These are phyloP conservation scores for Metalampra italica DNA, from an alignment of 2,888 invertebrate species.

Conservation along the genomic window DNA sequence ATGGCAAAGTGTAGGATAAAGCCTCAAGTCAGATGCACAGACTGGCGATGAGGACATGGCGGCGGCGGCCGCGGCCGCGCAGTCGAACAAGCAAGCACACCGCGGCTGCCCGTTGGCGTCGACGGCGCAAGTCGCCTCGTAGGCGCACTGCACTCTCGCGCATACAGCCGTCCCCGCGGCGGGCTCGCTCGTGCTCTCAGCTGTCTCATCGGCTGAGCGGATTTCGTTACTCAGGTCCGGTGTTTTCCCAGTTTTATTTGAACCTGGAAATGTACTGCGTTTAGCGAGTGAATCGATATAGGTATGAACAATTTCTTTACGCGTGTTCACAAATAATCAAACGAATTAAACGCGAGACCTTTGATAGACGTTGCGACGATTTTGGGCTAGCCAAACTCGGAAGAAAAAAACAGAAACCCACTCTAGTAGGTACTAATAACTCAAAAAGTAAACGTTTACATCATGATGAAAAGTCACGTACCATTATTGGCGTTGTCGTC, in stretches of 20 bases:
- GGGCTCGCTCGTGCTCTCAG: conserved; percentile 49
- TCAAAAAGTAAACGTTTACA: too few relatives aligned
- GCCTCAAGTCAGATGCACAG: conserved; percentile 89
- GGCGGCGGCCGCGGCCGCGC: conserved; percentile 77
- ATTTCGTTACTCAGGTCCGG: conserved; percentile 59
- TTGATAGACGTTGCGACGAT: too few relatives aligned
- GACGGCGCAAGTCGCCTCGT: conserved; percentile 90
- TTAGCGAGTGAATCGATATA: too few relatives aligned
- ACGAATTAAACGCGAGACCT: too few relatives aligned
- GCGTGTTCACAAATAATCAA: too few relatives aligned
- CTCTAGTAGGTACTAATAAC: too few relatives aligned
- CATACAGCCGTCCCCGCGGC: conserved; percentile 82
- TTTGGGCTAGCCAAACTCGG: too few relatives aligned
- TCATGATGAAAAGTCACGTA: conserved; percentile 12
- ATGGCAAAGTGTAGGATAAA: conserved; percentile 89
- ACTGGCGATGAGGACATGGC: conserved; percentile 81
- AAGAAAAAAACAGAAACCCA: too few relatives aligned
- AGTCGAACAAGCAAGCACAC: conserved; percentile 89
- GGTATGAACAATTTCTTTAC: too few relatives aligned
- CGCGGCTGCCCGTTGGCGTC: conserved; percentile 81
- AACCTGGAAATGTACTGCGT: conserved; percentile 27
- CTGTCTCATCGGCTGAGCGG: conserved; percentile 42
- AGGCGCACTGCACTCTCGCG: conserved; percentile 89
- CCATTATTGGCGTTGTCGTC: conserved; percentile 74
- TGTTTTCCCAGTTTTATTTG: conserved; percentile 46